Conservation (phyloP, 1,140 invertebrate species). For the Aculops lycopersici region DNA sequence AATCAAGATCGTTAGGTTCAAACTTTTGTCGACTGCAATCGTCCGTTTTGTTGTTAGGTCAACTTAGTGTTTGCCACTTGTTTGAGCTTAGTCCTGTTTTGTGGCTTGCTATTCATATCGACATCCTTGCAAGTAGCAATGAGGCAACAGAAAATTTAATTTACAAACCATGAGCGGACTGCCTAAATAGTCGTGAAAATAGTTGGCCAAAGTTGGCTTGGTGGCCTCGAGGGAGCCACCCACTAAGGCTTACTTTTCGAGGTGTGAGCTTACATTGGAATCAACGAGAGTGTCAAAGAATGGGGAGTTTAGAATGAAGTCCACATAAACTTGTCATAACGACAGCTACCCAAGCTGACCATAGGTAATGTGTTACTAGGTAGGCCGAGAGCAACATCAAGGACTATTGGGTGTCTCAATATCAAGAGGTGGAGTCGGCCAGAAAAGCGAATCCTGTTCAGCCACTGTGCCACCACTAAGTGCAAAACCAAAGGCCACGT, state of each 20-base stretch:
- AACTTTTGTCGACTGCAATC: too few species aligned
- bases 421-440: slow-evolving; percentile 7
- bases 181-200: slow-evolving; percentile 9
- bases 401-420: slow-evolving; percentile 6
- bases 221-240: slow-evolving; percentile 6
- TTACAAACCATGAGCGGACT: slow-evolving; percentile 9
- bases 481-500: slow-evolving; percentile 24
- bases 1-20: too few species aligned
- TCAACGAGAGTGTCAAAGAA: slow-evolving; percentile 9
- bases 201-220: slow-evolving; percentile 9
- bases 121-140: slow-evolving; percentile 8
- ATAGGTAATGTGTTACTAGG: neutral
- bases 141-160: slow-evolving; percentile 5
- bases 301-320: slow-evolving; percentile 9
- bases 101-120: slow-evolving; percentile 9
- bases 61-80: too few species aligned
- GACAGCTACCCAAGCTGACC: slow-evolving; percentile 1
- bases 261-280: slow-evolving; percentile 5
- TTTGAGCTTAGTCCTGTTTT: too few species aligned
- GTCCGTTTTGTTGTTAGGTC: too few species aligned
- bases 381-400: slow-evolving; percentile 5
- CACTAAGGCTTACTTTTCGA: slow-evolving; percentile 8
- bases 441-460: too few species aligned
- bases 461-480: too few species aligned
- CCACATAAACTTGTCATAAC: slow-evolving; percentile 4